Evolutionary conservation across 1,140 invertebrate species (phyloP), one percentile per base, ranked within the genome.

Genomic region (Hermatobates lingyangjiaoensis): DNA sequence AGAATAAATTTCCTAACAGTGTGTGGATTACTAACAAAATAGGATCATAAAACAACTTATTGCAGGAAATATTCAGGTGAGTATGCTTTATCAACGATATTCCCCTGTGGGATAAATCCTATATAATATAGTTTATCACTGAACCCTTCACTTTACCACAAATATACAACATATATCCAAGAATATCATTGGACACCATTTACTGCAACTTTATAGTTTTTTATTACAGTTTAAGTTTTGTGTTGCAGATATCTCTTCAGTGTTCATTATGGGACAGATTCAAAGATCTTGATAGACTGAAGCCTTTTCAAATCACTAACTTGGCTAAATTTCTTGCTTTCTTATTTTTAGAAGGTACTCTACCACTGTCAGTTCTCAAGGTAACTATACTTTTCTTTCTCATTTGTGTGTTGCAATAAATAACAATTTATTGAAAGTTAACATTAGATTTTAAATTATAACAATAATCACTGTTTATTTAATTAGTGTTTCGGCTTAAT

Each of bases 251-350:
- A 51, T 81, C 81, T 0, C 75, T 91, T 45, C 89, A 95, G 64
- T 95, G 78, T 64, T 75, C 79, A 18, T 65, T 89, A 5, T 97
- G 92, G 92, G 92, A 97, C 67, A 83, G 85, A 63, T 76, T 96
- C 18, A 90, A 93, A 63, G 79, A 83, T 40, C 63, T 96, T 18
- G 68, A 77, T 12, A 69, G 68, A 24, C 70, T 81, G 23, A 72
- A 72, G 0, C 69, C 73, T 40, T 65, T 69, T 14, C 76, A 82
- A 61, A 63, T 83, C 27, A 69, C 71, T 1, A 91, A 93, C 66
- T 66, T 96, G 48, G 83, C 84, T 1, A 74, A 80, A 61, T 77
- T 94, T 39, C 64, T 92, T 2, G 76, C 76, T 25, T 76, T 88
- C 64, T 68, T 95, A n/a, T 79, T 96, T 30, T 67, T 82, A 24